Percentiles rank a stretch among this genome's conserved stretches.
Evolutionary conservation across 2,888 invertebrate species (phyloP).

Genomic region (Trissolcus japonicus): DNA sequence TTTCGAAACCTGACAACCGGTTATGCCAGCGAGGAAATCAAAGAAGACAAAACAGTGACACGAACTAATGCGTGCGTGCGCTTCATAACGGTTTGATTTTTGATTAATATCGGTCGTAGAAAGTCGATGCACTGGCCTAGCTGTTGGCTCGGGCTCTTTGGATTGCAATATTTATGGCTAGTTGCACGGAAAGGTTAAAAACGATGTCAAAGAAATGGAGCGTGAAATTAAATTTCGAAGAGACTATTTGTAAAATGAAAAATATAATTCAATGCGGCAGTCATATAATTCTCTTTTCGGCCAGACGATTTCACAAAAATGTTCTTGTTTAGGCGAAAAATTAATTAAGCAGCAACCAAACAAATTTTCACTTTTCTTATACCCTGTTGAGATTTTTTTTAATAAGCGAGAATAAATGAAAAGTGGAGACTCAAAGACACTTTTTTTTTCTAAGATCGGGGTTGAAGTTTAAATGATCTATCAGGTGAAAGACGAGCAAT

Average conservation of each 20-base stretch:
- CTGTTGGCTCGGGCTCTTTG: conserved; percentile 9
- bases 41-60: not conserved
- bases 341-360: conserved; percentile 17
- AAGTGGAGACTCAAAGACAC: no score
- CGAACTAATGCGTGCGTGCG: conserved; percentile 1
- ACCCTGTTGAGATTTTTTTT: no score
- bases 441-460: not conserved
- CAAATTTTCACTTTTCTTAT: no score
- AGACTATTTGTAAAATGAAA: conserved; percentile 30
- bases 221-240: conserved; percentile 42
- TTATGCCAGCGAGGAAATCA: no score
- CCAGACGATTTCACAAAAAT: not conserved
- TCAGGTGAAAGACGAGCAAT: conserved; percentile 7
- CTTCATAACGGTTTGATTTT: conserved; percentile 10
- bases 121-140: conserved; percentile 15
- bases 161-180: conserved; percentile 37
- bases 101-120: conserved; percentile 24
- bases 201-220: conserved; percentile 45
- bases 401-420: no score
- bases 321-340: conserved; percentile 9
- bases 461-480: conserved; percentile 6
- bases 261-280: conserved; percentile 23
- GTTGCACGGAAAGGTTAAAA: conserved; percentile 42
- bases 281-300: conserved; percentile 7
- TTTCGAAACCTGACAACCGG: no score